phyloP scores from a whole-genome alignment of 2,888 invertebrate species.

The Pyrgus malvae region DNA sequence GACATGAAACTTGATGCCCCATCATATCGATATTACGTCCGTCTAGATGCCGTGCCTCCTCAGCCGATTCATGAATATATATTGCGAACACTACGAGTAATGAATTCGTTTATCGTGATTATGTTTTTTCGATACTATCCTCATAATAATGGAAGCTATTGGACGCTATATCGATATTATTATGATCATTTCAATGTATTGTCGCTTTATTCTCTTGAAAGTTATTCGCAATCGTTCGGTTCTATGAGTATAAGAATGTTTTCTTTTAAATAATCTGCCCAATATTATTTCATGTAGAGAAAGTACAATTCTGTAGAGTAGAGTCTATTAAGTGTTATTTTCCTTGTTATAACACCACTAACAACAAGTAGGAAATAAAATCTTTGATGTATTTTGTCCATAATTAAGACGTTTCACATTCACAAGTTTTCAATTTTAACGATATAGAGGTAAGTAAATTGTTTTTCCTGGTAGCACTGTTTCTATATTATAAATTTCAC shows the following conservation, averaged over 20 bases:
- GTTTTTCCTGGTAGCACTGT: too few relatives aligned
- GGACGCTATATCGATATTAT: constrained; percentile 10
- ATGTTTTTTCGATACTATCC: constrained; percentile 31
- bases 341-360: too few relatives aligned
- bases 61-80: constrained; percentile 42
- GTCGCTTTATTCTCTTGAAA: background rate
- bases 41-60: constrained; percentile 31
- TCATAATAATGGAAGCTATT: constrained; percentile 9
- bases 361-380: too few relatives aligned
- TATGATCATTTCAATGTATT: constrained; percentile 21
- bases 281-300: too few relatives aligned
- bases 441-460: too few relatives aligned
- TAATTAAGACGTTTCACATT: too few relatives aligned
- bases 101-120: constrained; percentile 41
- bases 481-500: too few relatives aligned
- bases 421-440: too few relatives aligned
- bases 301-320: too few relatives aligned
- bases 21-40: constrained; percentile 34
- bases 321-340: too few relatives aligned
- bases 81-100: constrained; percentile 34
- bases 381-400: too few relatives aligned
- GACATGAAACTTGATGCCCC: constrained; percentile 41
- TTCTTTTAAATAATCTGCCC: background rate
- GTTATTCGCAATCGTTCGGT: background rate
- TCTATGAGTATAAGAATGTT: background rate